phyloP scores from a whole-genome alignment of 2,113 vertebrate genomes.

The Hippocampus barbouri region DNA sequence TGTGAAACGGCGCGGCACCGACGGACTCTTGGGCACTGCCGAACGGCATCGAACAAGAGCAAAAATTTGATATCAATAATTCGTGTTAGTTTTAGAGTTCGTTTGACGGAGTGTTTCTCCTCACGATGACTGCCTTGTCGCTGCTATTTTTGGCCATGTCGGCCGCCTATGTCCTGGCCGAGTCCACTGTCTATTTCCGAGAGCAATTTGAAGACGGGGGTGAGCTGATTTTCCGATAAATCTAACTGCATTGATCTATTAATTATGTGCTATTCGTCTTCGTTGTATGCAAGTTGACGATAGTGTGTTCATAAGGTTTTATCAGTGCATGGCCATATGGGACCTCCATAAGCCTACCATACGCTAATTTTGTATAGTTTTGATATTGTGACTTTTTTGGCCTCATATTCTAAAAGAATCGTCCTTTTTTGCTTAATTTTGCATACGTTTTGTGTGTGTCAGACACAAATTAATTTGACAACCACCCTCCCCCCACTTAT shows the following conservation, averaged over 20 bases:
- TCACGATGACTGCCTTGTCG: slow-evolving; percentile 60
- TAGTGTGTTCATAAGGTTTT: not conserved
- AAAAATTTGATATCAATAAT: not conserved
- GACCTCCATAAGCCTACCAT: not conserved
- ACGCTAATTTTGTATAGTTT: not conserved
- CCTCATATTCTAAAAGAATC: not conserved
- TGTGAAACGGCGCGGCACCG: slow-evolving; percentile 15
- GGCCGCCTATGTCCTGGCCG: slow-evolving; percentile 58
- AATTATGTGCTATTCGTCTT: not conserved
- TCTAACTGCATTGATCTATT: not conserved
- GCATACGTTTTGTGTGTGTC: slow-evolving; percentile 13
- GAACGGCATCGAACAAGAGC: not conserved
- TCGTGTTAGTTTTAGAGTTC: not conserved
- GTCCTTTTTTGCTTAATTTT: not conserved
- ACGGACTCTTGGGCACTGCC: slow-evolving; percentile 18
- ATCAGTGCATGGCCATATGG: not conserved
- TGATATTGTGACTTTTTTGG: not conserved
- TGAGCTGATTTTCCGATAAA: slow-evolving; percentile 58
- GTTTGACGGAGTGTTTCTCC: slow-evolving; percentile 1
- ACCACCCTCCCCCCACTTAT: slow-evolving; percentile 8
- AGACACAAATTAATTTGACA: not conserved
- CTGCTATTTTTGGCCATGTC: slow-evolving; percentile 64
- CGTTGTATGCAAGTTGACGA: not conserved
- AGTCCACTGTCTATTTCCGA: slow-evolving; percentile 72
- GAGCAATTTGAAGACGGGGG: slow-evolving; percentile 82